These are phyloP conservation scores for Caenorhabditis sulstoni DNA, from an alignment of 2,888 invertebrate species.

Conservation along the genomic window DNA sequence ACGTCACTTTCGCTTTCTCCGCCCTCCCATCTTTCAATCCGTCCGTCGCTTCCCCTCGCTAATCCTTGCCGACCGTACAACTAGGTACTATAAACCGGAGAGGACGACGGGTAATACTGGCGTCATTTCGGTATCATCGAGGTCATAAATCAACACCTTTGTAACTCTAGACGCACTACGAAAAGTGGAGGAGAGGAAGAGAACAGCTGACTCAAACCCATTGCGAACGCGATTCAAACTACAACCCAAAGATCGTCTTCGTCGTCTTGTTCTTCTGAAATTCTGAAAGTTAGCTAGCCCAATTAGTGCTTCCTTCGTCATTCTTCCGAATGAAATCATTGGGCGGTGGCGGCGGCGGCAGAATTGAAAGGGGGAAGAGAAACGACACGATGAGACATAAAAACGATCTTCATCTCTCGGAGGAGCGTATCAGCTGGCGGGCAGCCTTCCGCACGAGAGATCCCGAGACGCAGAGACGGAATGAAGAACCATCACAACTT, in stretches of 20 bases:
- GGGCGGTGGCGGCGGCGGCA: constrained; percentile 42
- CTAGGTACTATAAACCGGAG: constrained; percentile 19
- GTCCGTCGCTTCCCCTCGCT: constrained; percentile 1
- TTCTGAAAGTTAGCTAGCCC: constrained; percentile 13
- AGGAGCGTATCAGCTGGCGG: constrained; percentile 49
- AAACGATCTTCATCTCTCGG: constrained; percentile 38
- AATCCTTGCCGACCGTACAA: constrained; percentile 45
- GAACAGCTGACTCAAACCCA: constrained; percentile 40
- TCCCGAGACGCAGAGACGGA: constrained; percentile 2
- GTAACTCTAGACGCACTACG: constrained; percentile 46
- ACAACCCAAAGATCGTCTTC: constrained; percentile 18
- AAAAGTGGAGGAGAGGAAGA: background rate
- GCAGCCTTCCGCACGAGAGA: constrained; percentile 33
- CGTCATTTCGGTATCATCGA: constrained; percentile 46
- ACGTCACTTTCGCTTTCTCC: constrained; percentile 36
- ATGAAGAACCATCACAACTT: constrained; percentile 41
- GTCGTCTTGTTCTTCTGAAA: constrained; percentile 10
- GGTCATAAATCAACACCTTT: constrained; percentile 55
- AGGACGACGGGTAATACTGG: constrained; percentile 14
- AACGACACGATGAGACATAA: constrained; percentile 44
- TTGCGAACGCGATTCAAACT: constrained; percentile 26
- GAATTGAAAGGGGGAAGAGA: constrained; percentile 40
- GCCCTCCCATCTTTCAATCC: background rate
- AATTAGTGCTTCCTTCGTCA: constrained; percentile 30
- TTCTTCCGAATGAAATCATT: constrained; percentile 45